Evolutionary conservation across 2,888 invertebrate genomes (phyloP).

Genomic region (Ochlodes sylvanus): DNA sequence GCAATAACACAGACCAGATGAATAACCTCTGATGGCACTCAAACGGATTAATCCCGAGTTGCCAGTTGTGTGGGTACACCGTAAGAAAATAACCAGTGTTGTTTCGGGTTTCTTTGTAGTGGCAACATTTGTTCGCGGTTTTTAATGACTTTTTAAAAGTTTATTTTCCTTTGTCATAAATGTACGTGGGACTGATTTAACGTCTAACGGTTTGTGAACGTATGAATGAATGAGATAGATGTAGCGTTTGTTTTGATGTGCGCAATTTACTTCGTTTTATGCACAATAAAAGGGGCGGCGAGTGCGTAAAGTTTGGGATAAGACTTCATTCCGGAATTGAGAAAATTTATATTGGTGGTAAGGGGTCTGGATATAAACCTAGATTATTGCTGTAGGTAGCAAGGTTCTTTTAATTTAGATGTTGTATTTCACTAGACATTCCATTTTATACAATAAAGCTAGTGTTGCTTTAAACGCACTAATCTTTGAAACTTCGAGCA

Average conservation of each 20-base stretch:
- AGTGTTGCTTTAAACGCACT: too few species aligned
- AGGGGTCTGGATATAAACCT: not conserved
- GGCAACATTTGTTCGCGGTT: conserved; percentile 44
- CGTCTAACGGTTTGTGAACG: conserved; percentile 31
- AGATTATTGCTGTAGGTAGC: not conserved
- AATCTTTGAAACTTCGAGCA: too few species aligned
- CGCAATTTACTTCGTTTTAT: conserved; percentile 36
- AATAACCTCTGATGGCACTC: conserved; percentile 20
- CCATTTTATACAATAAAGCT: too few species aligned
- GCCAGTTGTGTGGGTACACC: conserved; percentile 15
- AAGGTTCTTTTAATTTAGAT: not conserved
- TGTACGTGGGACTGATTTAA: conserved; percentile 44
- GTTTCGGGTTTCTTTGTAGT: conserved; percentile 36
- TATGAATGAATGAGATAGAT: conserved; percentile 29
- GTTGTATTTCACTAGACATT: too few species aligned
- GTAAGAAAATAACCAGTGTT: conserved; percentile 27
- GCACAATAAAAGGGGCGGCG: conserved; percentile 31
- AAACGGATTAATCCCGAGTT: conserved; percentile 10
- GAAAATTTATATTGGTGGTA: conserved; percentile 15
- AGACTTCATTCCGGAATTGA: conserved; percentile 27
- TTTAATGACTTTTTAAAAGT: conserved; percentile 48
- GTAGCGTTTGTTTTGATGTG: conserved; percentile 33
- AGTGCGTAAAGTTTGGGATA: conserved; percentile 32
- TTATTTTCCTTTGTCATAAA: conserved; percentile 45
- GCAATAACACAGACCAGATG: not conserved